These are phyloP conservation scores for Drosophila takahashii DNA, from an alignment of 1,140 invertebrate species.

Conservation along the genomic window DNA sequence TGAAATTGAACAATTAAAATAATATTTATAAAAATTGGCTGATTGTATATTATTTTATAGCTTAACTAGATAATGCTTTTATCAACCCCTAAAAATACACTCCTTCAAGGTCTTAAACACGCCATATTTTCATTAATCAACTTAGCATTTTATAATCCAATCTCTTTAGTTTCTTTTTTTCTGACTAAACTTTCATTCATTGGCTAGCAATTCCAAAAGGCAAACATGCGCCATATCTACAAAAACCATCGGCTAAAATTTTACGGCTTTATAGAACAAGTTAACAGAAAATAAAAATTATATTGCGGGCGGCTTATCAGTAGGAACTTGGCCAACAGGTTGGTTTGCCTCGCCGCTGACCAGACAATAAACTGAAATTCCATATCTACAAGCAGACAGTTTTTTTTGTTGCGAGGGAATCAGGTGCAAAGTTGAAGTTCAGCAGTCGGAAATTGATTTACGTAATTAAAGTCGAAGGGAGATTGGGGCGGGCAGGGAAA, in stretches of 20 bases:
- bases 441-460: conserved; percentile 54
- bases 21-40: background rate
- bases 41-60: background rate
- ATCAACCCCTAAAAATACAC: background rate
- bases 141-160: background rate
- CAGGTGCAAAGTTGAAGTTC: conserved; percentile 42
- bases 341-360: conserved; percentile 17
- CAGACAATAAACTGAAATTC: conserved; percentile 31
- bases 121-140: background rate
- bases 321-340: conserved; percentile 38
- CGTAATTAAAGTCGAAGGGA: conserved; percentile 15
- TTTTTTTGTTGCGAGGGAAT: background rate
- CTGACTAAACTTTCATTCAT: conserved; percentile 14
- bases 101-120: too few relatives aligned
- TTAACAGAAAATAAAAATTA: conserved; percentile 34
- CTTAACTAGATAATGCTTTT: background rate
- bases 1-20: background rate
- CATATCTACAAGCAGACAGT: conserved; percentile 13
- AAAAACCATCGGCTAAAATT: background rate
- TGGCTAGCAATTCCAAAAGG: background rate
- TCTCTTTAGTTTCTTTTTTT: conserved; percentile 1
- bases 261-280: conserved; percentile 35
- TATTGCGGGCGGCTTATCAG: conserved; percentile 45
- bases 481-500: background rate
- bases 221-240: conserved; percentile 25